phyloP scores from a whole-genome alignment of 1,140 invertebrate genomes.

The Anagrus nilaparvatae region DNA sequence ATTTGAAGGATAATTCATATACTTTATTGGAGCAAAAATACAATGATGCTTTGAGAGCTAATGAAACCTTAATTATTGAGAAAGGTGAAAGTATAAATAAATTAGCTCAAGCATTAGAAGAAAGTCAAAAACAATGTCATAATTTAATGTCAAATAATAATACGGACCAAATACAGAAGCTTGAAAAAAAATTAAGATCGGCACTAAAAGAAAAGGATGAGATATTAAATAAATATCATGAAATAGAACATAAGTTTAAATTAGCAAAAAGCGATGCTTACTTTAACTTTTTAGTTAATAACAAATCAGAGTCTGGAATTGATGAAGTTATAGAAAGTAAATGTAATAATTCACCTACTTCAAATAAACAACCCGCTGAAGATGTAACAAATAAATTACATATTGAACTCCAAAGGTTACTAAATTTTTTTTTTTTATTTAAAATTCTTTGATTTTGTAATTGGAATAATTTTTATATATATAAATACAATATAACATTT shows the following conservation, averaged over 20 bases:
- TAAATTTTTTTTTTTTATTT: too few species aligned
- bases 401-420: slow-evolving; percentile 28
- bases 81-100: slow-evolving; percentile 36
- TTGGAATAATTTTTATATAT: too few species aligned
- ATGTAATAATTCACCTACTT: too few species aligned
- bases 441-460: too few species aligned
- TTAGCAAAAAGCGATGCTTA: slow-evolving; percentile 27
- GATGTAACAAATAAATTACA: slow-evolving; percentile 30
- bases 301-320: too few species aligned
- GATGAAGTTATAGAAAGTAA: too few species aligned
- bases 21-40: slow-evolving; percentile 30
- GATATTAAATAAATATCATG: slow-evolving; percentile 25
- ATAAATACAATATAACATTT: too few species aligned
- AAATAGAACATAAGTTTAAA: slow-evolving; percentile 32
- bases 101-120: slow-evolving; percentile 29
- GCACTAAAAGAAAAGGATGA: slow-evolving; percentile 31
- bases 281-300: too few species aligned
- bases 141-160: slow-evolving; percentile 33
- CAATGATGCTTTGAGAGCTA: slow-evolving; percentile 28
- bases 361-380: slow-evolving; percentile 23
- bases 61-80: slow-evolving; percentile 33
- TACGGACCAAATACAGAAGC: slow-evolving; percentile 28
- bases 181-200: slow-evolving; percentile 29
- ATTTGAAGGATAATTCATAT: slow-evolving; percentile 25
- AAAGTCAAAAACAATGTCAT: slow-evolving; percentile 33